These are phyloP conservation scores for Epirrhoe alternata DNA, from an alignment of 2,888 invertebrate genomes.

Conservation along the genomic window DNA sequence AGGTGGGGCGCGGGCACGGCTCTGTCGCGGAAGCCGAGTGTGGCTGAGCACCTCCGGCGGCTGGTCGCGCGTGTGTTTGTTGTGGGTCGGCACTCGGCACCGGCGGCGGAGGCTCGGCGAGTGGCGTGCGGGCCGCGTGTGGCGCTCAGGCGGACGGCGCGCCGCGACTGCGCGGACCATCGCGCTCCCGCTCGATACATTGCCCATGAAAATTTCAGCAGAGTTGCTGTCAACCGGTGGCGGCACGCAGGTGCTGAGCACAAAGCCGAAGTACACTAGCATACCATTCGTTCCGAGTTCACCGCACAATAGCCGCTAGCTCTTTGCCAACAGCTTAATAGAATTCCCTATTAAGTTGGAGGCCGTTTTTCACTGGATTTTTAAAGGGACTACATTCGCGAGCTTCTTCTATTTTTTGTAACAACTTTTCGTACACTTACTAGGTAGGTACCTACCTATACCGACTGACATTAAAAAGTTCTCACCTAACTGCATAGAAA, in stretches of 20 bases:
- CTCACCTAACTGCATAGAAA: no score
- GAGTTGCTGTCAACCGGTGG: slow-evolving; percentile 80
- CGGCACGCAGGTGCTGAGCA: slow-evolving; percentile 68
- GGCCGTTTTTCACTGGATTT: slow-evolving; percentile 21
- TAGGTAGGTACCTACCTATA: no score
- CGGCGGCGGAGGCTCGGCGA: slow-evolving; percentile 50
- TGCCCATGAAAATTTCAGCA: slow-evolving; percentile 84
- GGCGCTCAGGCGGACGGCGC: slow-evolving; percentile 62
- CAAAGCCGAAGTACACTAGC: slow-evolving; percentile 49
- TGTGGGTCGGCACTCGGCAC: slow-evolving; percentile 52
- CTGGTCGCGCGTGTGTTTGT: slow-evolving; percentile 64
- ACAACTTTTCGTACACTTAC: no score
- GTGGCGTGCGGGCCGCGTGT: slow-evolving; percentile 53
- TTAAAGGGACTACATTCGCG: not conserved
- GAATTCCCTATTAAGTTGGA: slow-evolving; percentile 28
- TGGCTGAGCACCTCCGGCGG: slow-evolving; percentile 49
- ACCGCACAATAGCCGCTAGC: slow-evolving; percentile 33
- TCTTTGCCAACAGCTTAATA: slow-evolving; percentile 32
- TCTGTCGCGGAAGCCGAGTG: slow-evolving; percentile 22
- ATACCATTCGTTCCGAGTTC: slow-evolving; percentile 36
- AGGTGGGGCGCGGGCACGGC: slow-evolving; percentile 33
- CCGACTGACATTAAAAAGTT: no score
- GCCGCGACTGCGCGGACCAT: slow-evolving; percentile 74
- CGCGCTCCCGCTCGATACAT: slow-evolving; percentile 75
- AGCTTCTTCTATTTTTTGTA: not conserved